Evolutionary conservation across 1,140 invertebrate genomes (phyloP).

Genomic region (Drosophila kanapiae): DNA sequence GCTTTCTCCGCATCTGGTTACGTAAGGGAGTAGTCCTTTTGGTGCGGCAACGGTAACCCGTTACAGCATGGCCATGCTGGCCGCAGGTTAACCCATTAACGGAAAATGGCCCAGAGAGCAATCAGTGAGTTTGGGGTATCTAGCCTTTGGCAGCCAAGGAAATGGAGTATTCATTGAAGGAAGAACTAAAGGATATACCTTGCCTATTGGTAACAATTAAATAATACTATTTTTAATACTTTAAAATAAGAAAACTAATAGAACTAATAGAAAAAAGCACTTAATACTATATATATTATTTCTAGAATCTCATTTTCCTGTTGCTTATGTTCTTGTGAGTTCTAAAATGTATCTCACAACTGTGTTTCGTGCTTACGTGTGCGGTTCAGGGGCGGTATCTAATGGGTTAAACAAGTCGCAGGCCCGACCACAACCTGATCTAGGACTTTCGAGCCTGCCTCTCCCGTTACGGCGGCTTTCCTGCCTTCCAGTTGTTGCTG

Average conservation of each 20-base stretch:
- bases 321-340: too few species aligned
- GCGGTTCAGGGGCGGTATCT: neutral
- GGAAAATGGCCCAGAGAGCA: neutral
- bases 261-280: neutral
- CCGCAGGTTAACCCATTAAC: slow-evolving; percentile 30
- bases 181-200: too few species aligned
- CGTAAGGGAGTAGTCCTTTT: slow-evolving; percentile 22
- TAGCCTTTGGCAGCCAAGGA: neutral
- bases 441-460: slow-evolving; percentile 21
- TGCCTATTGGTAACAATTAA: too few species aligned
- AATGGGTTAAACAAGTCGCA: slow-evolving; percentile 37
- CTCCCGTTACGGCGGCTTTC: slow-evolving; percentile 11
- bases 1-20: slow-evolving; percentile 55
- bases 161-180: too few species aligned
- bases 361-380: neutral
- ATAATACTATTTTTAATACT: neutral
- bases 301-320: neutral
- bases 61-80: slow-evolving; percentile 12
- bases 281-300: neutral
- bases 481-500: slow-evolving; percentile 15
- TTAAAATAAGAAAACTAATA: neutral
- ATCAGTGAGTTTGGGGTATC: neutral
- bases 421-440: slow-evolving; percentile 25
- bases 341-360: neutral
- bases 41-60: slow-evolving; percentile 8